Evolutionary conservation across 2,113 vertebrate genomes (phyloP).

Genomic region (Vidua macroura): DNA sequence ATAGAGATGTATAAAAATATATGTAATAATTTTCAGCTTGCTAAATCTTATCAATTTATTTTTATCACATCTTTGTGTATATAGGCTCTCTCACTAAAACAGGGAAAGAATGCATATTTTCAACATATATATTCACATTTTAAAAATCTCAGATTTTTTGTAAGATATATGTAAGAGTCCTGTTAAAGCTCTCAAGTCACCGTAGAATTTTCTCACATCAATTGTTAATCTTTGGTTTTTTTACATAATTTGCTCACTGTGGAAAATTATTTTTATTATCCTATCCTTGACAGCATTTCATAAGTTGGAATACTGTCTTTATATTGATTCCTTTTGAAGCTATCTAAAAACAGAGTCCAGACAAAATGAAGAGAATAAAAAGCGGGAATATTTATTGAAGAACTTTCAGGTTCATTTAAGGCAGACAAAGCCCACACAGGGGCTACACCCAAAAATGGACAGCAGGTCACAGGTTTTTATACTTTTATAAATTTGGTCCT

Average conservation of each 20-base stretch:
- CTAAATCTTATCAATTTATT: neutral
- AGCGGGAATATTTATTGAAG: neutral
- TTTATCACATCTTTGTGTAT: neutral
- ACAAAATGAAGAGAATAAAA: neutral
- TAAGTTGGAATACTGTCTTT: neutral
- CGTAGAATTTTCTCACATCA: neutral
- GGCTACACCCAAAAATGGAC: neutral
- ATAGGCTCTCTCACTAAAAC: neutral
- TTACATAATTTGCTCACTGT: neutral
- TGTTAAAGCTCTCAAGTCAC: neutral
- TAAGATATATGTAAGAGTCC: neutral
- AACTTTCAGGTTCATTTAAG: neutral
- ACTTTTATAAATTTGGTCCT: neutral
- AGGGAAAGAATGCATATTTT: neutral
- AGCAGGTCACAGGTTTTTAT: fast-evolving
- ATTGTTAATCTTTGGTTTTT: neutral
- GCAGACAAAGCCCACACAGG: neutral
- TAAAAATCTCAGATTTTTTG: neutral
- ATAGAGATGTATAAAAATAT: neutral
- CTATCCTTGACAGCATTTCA: neutral
- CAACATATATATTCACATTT: neutral
- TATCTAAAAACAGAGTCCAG: neutral
- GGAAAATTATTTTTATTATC: neutral
- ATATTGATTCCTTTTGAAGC: too few relatives aligned
- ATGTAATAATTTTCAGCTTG: neutral